These are phyloP conservation scores for Caenorhabditis doughertyi DNA, from an alignment of 2,888 invertebrate genomes.

Conservation along the genomic window DNA sequence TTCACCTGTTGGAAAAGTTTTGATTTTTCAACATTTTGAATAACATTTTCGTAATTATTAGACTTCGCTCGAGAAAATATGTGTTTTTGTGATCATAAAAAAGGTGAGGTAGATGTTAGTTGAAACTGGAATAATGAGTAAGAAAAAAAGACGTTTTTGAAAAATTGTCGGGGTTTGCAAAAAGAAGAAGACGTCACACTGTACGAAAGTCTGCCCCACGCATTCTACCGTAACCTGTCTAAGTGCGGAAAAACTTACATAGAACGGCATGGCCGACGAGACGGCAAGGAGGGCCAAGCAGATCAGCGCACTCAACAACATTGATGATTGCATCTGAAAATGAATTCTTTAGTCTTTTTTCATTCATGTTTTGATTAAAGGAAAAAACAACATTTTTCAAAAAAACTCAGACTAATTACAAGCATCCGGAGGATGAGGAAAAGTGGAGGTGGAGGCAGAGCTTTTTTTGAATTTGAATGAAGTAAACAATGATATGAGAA, in stretches of 20 bases:
- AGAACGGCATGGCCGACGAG: conserved; percentile 56
- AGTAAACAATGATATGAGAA: neutral
- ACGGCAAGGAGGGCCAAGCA: conserved; percentile 59
- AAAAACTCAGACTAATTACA: conserved; percentile 7
- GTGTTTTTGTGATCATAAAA: neutral
- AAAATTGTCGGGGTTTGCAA: no score
- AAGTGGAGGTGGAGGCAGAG: conserved; percentile 9
- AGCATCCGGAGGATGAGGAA: conserved; percentile 16
- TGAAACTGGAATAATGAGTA: no score
- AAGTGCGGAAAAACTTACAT: conserved; percentile 60
- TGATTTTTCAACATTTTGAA: neutral
- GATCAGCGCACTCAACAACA: conserved; percentile 57
- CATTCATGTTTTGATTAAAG: conserved; percentile 4
- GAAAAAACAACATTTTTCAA: neutral
- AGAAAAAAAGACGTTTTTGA: no score
- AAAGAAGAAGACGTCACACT: no score
- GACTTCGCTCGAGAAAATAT: neutral
- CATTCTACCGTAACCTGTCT: no score
- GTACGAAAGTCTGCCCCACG: no score
- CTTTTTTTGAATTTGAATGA: neutral
- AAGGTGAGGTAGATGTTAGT: no score
- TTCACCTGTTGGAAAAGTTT: conserved; percentile 12
- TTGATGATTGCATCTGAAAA: conserved; percentile 58
- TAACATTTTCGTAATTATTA: neutral
- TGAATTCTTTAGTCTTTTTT: neutral